Base-by-base conservation (phyloP, 2,797 vertebrate genomes). In the Nyctibius grandis region DNA sequence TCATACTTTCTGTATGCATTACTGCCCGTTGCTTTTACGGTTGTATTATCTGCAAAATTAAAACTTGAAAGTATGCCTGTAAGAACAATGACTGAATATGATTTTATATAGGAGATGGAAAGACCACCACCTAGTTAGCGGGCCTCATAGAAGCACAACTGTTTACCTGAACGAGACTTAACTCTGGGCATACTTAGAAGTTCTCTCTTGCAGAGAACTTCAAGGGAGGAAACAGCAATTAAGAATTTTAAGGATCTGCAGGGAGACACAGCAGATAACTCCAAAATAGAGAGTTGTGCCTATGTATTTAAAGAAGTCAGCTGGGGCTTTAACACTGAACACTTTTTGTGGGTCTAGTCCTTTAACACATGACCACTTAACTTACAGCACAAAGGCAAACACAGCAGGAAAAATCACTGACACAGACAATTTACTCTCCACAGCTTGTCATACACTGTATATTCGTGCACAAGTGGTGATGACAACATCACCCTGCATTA, bases 1-100 rank as follows among this genome's bases (percentile, higher is more conserved):
- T 38, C 44, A 22, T 23, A 42, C 9, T 53, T 57, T 50, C 21
- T 51, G 21, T 28, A n/a, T 12, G 40, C 33, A 45, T 21, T 38
- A 31, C 34, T 21, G 26, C 17, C 26, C 0, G 0, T 25, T 69
- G 42, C 12, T 42, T 20, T n/a, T 67, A 59, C 0, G 0, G 10
- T 3, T 67, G 16, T 29, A 45, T 31, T 88, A 36, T 42, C 47
- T 70, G 23, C 56, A 93, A 87, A 86, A 77, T 36, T 33, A 54
- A 77, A 74, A 64, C 3, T 40, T 50, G 9, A 54, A 85, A 79
- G 13, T 18, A 54, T 45, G 80, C 15, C 15, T 11, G 0, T 21
- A 76, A 80, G 60, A 89, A 57, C 45, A 63, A 12, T 16, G 8
- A 57, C 3, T 44, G 22, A 67, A 10, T 45, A 56, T 33, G 13